phyloP scores from a whole-genome alignment of 2,113 vertebrate species.

The Vulpes lagopus region DNA sequence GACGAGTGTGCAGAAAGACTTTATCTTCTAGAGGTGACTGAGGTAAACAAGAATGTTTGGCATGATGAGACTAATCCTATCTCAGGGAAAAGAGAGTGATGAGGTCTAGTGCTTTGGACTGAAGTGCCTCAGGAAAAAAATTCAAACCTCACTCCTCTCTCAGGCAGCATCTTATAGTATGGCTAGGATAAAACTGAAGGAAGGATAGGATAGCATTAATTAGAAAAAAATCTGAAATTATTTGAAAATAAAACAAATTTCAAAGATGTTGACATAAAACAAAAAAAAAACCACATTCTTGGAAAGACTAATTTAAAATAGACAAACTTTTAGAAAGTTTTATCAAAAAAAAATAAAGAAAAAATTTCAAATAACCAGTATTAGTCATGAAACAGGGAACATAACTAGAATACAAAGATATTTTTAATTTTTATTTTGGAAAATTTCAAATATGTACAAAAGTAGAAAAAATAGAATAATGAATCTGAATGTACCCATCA shows the following conservation, averaged over 20 bases:
- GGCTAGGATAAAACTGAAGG: not conserved
- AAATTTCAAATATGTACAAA: not conserved
- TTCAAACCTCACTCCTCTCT: not conserved
- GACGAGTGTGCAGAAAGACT: not conserved
- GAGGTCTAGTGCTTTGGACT: not conserved
- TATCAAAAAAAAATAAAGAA: not conserved
- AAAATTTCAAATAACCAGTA: not conserved
- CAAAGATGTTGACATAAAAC: not conserved
- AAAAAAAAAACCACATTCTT: not conserved
- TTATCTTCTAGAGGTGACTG: not conserved
- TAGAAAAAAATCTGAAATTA: not conserved
- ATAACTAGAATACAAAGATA: not conserved
- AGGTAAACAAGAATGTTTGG: not conserved
- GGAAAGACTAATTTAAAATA: not conserved
- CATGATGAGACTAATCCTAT: not conserved
- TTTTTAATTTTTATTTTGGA: not conserved
- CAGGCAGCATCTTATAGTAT: not conserved
- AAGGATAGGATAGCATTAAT: not conserved
- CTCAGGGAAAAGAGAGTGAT: not conserved
- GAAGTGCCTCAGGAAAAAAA: not conserved
- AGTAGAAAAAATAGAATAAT: slow-evolving; percentile 6
- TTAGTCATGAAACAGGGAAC: not conserved
- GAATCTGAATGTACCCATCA: not conserved
- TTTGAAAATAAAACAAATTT: not conserved
- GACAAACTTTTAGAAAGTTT: not conserved